Evolutionary conservation across 2,797 vertebrate genomes (phyloP), one percentile per base, ranked within the genome.

Genomic region (Onychomys torridus): DNA sequence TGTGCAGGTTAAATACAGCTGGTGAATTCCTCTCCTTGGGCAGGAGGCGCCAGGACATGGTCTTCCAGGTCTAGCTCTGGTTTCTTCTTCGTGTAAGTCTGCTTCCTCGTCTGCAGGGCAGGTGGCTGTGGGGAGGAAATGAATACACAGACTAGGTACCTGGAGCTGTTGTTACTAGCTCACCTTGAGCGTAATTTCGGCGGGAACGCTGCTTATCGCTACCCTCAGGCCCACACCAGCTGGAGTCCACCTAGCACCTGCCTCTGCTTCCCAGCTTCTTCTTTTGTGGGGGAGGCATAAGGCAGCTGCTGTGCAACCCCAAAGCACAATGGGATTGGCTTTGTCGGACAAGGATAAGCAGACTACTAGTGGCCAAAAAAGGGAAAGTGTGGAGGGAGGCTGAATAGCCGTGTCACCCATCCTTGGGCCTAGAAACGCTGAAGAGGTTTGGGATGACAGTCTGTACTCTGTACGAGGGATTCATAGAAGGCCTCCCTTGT

Each of bases 1-100:
- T 5, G 8, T 0, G 4, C 19, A n/a, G 6, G 7, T 14, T 69
- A 43, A n/a, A 17, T 5, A 10, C 6, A 6, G 40, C 17, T 16
- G 52, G 6, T 37, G 0, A 19, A 8, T 34, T 49, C 21, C 61
- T 55, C 23, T 43, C 1, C 0, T 0, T 55, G 76, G 59, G 37
- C 14, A 16, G 32, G 13, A 57, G 29, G 4, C 25, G 19, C 43
- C 25, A 14, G 6, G 6, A 1, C 3, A 16, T n/a, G 63, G 21
- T 23, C 77, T 55, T 61, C 34, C 3, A 0, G 0, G 21, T 55
- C 40, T 11, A 23, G 55, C 29, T 83, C 21, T 29, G 49, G 16
- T 49, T 46, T 67, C 59, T 46, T 67, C 59, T 81, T 13, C 16
- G 6, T 4, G 46, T 0, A 9, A 0, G 14, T 46, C 81, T 0